Conservation (phyloP, 2,797 vertebrate species). For the Propithecus deckenii region DNA sequence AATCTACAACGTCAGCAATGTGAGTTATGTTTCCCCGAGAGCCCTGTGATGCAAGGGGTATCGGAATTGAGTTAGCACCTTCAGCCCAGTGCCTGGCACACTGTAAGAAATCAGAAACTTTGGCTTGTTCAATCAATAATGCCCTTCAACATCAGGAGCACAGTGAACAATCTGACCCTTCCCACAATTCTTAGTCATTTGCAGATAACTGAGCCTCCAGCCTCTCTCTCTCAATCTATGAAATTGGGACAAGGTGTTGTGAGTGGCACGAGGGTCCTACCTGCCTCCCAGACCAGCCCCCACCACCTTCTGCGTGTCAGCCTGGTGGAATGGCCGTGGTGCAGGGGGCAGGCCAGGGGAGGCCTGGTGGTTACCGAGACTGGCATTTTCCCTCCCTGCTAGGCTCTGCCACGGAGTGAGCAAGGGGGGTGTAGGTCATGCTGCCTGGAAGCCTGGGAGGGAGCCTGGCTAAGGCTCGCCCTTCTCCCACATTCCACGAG, state of each 20-base stretch:
- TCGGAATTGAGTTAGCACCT: not conserved
- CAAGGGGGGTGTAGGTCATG: not conserved
- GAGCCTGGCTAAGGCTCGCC: not conserved
- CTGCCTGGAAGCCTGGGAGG: not conserved
- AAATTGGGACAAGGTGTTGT: not conserved
- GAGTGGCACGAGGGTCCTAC: not conserved
- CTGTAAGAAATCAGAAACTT: not conserved
- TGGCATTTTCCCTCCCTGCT: not conserved
- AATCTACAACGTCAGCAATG: not conserved
- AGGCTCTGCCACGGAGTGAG: not conserved
- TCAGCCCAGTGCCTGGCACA: not conserved
- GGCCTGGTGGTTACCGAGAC: not conserved
- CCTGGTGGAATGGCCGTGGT: not conserved
- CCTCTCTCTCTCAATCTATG: not conserved
- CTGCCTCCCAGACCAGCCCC: not conserved
- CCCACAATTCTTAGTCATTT: not conserved
- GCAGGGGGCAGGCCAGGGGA: not conserved
- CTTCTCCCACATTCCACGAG: not conserved
- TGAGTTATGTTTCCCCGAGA: not conserved
- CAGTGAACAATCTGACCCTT: not conserved
- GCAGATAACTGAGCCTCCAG: not conserved
- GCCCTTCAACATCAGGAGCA: not conserved
- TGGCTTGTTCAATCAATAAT: not conserved
- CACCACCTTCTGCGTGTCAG: not conserved
- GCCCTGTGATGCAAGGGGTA: not conserved